phyloP scores from a whole-genome alignment of 2,888 invertebrate species.

The Atethmia centrago region DNA sequence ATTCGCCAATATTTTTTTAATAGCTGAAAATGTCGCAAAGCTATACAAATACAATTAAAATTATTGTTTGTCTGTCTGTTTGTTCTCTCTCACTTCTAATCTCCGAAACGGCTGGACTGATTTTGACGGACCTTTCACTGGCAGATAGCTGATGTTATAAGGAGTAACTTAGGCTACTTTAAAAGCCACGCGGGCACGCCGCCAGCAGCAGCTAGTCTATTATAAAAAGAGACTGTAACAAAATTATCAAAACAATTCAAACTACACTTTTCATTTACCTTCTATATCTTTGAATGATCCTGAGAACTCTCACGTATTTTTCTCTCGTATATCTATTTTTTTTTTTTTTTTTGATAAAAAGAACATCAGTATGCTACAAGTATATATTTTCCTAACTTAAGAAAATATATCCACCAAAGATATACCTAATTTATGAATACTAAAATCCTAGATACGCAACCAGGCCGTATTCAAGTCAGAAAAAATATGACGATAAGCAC shows the following conservation, averaged over 20 bases:
- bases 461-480: background rate
- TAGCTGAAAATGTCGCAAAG: too few relatives aligned
- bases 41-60: too few relatives aligned
- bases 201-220: too few relatives aligned
- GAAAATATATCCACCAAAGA: background rate
- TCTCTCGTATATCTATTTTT: background rate
- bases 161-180: too few relatives aligned
- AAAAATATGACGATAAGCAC: conserved; percentile 54
- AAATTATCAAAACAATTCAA: background rate
- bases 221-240: too few relatives aligned
- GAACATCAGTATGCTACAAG: background rate
- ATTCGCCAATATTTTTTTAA: too few relatives aligned
- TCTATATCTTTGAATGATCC: background rate
- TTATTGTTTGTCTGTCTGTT: background rate
- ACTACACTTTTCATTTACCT: background rate
- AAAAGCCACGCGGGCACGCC: too few relatives aligned
- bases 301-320: background rate
- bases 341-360: background rate
- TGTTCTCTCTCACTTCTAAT: too few relatives aligned
- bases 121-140: background rate
- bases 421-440: conserved; percentile 27
- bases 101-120: background rate
- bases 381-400: background rate
- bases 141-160: background rate
- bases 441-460: conserved; percentile 22